Conservation (phyloP, 2,113 vertebrate species). For the Hippopotamus amphibius region DNA sequence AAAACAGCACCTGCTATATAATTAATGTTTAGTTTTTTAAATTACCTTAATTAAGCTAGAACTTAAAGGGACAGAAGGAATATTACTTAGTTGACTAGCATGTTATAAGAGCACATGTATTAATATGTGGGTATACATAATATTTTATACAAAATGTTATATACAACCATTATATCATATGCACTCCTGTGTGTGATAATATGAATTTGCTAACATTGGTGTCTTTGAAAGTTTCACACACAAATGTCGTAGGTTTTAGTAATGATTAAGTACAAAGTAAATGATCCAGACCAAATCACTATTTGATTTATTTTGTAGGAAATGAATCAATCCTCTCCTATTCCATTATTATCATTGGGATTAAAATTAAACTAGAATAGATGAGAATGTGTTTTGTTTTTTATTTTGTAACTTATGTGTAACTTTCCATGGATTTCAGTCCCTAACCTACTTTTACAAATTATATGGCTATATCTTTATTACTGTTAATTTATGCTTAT, state of each 20-base stretch:
- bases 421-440: not conserved
- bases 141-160: not conserved
- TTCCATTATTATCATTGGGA: not conserved
- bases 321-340: not conserved
- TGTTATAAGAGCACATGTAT: not conserved
- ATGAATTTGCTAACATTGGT: not conserved
- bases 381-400: not conserved
- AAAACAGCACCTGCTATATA: not conserved
- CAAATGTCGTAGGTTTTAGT: not conserved
- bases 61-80: not conserved
- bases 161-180: not conserved
- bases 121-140: not conserved
- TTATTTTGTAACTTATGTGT: not conserved
- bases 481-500: not conserved
- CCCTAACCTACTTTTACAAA: not conserved
- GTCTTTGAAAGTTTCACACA: not conserved
- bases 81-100: not conserved
- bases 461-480: not conserved
- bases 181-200: not conserved
- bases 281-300: not conserved
- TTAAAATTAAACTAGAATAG: slow-evolving; percentile 23
- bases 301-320: slow-evolving; percentile 3
- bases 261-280: slow-evolving; percentile 15
- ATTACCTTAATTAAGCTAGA: not conserved
- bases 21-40: not conserved